phyloP scores from a whole-genome alignment of 2,888 invertebrate species.

The Odiellus spinosus region DNA sequence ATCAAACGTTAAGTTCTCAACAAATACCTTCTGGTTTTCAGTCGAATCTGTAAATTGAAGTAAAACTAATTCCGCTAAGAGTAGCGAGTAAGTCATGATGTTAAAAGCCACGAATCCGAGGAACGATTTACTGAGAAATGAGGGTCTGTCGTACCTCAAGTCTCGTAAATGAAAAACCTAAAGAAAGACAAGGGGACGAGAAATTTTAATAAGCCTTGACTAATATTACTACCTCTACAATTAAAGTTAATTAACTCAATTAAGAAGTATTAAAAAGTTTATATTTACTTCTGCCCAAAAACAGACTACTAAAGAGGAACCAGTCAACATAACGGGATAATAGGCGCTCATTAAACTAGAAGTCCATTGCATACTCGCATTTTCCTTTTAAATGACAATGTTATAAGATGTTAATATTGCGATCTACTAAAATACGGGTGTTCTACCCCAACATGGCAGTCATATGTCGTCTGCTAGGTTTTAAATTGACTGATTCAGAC shows the following conservation, averaged over 20 bases:
- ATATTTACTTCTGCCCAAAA: constrained; percentile 79
- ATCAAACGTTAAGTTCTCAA: neutral
- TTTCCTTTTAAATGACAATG: constrained; percentile 30
- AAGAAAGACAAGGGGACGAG: constrained; percentile 12
- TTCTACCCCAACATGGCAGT: too few species aligned
- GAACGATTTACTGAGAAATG: constrained; percentile 80
- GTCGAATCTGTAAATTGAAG: constrained; percentile 17
- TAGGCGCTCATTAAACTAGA: constrained; percentile 72
- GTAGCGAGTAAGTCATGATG: constrained; percentile 65
- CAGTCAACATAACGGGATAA: constrained; percentile 73
- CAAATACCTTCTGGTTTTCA: constrained; percentile 12
- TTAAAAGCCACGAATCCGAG: constrained; percentile 79
- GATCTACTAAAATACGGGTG: too few species aligned
- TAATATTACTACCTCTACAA: neutral
- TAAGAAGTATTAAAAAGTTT: neutral
- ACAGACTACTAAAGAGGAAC: constrained; percentile 76
- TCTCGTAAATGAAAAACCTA: constrained; percentile 78
- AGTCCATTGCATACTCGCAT: constrained; percentile 53
- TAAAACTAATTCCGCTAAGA: constrained; percentile 46
- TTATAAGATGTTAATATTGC: too few species aligned
- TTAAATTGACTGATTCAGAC: too few species aligned
- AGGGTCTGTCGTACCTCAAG: constrained; percentile 69
- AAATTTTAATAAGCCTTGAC: neutral
- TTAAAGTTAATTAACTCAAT: neutral
- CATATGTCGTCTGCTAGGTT: too few species aligned